Percentiles rank a stretch among this genome's conserved stretches.
Conservation (phyloP, 2,888 invertebrate species). For the Pogonocherus hispidulus region DNA sequence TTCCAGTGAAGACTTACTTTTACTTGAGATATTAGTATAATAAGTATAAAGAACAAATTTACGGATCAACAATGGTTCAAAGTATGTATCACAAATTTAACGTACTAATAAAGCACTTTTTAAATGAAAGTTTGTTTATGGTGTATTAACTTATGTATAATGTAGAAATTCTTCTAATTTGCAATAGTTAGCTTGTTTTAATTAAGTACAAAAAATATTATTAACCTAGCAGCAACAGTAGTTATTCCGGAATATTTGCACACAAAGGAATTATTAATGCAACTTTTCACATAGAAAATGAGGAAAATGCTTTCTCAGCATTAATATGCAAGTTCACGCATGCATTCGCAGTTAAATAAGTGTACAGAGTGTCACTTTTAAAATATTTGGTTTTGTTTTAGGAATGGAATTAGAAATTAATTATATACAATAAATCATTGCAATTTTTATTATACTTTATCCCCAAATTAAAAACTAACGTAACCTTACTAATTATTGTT, state of each 20-base stretch:
- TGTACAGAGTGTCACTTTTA: not conserved
- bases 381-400: no score
- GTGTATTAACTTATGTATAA: not conserved
- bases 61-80: not conserved
- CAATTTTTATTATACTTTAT: no score
- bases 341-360: not conserved
- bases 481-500: no score
- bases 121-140: slow-evolving; percentile 2
- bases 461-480: no score
- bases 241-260: not conserved
- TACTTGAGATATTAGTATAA: no score
- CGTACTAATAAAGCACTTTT: not conserved
- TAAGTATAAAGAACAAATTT: not conserved
- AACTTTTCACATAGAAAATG: not conserved
- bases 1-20: no score
- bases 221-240: not conserved
- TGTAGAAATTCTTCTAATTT: not conserved
- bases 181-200: not conserved
- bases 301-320: not conserved
- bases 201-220: not conserved
- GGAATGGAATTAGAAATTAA: no score
- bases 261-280: not conserved
- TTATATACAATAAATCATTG: no score
- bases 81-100: not conserved
- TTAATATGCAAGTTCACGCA: not conserved